These are phyloP conservation scores for Chaunax sp. DNA, from an alignment of 2,797 vertebrate species.

Conservation along the genomic window DNA sequence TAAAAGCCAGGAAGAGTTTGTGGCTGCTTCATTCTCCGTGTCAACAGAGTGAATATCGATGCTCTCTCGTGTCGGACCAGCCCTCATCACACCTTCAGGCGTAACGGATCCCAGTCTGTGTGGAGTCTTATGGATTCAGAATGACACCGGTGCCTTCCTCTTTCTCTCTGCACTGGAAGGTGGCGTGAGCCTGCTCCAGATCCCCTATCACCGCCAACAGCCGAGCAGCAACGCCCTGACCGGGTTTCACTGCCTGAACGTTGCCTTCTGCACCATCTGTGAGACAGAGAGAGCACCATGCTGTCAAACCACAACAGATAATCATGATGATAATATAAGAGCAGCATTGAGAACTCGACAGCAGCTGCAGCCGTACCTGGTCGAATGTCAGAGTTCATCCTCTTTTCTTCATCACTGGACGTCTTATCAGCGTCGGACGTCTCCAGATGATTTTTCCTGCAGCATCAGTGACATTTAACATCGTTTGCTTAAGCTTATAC, in stretches of 20 bases:
- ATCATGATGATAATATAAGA: neutral
- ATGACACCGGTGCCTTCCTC: slow-evolving; percentile 70
- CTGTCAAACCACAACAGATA: neutral
- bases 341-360: neutral
- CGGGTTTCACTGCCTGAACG: slow-evolving; percentile 45
- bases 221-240: slow-evolving; percentile 58
- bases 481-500: too few species aligned
- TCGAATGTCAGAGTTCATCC: slow-evolving; percentile 44
- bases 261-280: slow-evolving; percentile 69
- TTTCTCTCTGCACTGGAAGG: slow-evolving; percentile 82
- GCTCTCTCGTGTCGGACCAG: too few species aligned
- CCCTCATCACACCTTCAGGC: too few species aligned
- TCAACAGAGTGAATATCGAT: slow-evolving; percentile 22
- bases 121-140: slow-evolving; percentile 69
- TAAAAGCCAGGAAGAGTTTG: slow-evolving; percentile 41
- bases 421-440: slow-evolving; percentile 58
- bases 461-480: slow-evolving; percentile 26
- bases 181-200: slow-evolving; percentile 85
- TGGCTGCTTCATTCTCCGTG: slow-evolving; percentile 25
- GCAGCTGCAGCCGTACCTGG: slow-evolving; percentile 75
- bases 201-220: slow-evolving; percentile 86
- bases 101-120: slow-evolving; percentile 20
- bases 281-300: slow-evolving; percentile 7
- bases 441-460: slow-evolving; percentile 82
- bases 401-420: slow-evolving; percentile 64